phyloP scores from a whole-genome alignment of 2,113 vertebrate species.

The Gavialis gangeticus region DNA sequence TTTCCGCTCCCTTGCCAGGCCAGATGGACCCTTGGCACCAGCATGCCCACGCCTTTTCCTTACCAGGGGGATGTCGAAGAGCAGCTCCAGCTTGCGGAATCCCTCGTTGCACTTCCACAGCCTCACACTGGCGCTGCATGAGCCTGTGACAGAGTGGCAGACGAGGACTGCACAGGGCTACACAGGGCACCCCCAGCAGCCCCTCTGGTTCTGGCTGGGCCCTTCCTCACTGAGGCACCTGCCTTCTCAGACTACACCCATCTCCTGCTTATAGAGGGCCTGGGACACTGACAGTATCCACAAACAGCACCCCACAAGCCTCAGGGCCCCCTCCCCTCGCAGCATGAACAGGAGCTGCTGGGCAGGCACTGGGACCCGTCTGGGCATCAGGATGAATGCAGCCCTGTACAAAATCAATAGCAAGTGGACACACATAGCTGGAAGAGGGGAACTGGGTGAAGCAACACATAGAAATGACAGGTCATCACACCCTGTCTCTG shows the following conservation, averaged over 20 bases:
- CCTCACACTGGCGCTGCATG: constrained; percentile 85
- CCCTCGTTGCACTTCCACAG: constrained; percentile 91
- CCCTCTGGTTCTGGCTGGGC: background rate
- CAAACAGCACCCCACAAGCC: constrained; percentile 54
- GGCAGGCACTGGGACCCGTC: background rate
- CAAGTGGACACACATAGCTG: no score
- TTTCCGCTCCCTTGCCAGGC: background rate
- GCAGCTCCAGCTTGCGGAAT: constrained; percentile 85
- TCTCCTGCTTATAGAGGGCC: no score
- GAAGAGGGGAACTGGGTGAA: no score
- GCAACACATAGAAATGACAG: background rate
- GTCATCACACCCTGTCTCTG: background rate
- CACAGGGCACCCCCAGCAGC: no score
- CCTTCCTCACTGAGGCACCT: background rate
- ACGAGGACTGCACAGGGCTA: background rate
- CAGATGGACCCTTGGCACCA: background rate
- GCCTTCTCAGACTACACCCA: background rate
- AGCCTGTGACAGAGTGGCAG: constrained; percentile 79
- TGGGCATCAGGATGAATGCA: no score
- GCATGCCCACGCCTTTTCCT: background rate
- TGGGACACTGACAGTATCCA: background rate
- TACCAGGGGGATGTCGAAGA: constrained; percentile 91
- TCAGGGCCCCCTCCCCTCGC: background rate
- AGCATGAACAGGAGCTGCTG: background rate
- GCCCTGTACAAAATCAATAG: no score